These are phyloP conservation scores for Oreortyx pictus DNA, from an alignment of 2,797 vertebrate species.

Conservation along the genomic window DNA sequence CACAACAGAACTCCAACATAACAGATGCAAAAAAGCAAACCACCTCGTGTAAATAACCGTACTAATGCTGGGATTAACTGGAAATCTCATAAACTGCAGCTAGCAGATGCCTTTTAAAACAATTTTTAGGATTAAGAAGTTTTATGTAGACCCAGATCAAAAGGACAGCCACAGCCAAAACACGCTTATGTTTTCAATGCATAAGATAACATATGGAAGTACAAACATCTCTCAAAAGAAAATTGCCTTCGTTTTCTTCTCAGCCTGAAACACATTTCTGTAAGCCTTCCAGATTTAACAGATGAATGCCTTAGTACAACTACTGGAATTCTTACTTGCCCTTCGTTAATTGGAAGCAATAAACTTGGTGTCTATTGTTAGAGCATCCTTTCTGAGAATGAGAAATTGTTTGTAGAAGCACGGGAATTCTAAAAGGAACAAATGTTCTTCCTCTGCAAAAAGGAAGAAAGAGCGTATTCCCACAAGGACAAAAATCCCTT, in stretches of 20 bases:
- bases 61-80: background rate
- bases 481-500: background rate
- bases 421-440: background rate
- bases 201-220: background rate
- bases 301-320: background rate
- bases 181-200: too few relatives aligned
- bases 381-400: background rate
- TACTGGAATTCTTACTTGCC: background rate
- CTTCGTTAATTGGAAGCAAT: background rate
- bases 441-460: background rate
- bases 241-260: background rate
- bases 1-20: background rate
- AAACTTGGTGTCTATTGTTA: background rate
- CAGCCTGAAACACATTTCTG: background rate
- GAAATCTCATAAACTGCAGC: background rate
- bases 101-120: background rate
- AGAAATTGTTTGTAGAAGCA: background rate
- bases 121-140: background rate
- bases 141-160: background rate
- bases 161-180: too few relatives aligned
- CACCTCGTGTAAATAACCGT: background rate
- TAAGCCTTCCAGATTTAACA: background rate
- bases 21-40: conserved; percentile 9
- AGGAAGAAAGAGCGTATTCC: background rate
- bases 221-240: background rate